Conservation (phyloP, 53 echinoderm and acorn worm genomes). For the Stichopus horrens region DNA sequence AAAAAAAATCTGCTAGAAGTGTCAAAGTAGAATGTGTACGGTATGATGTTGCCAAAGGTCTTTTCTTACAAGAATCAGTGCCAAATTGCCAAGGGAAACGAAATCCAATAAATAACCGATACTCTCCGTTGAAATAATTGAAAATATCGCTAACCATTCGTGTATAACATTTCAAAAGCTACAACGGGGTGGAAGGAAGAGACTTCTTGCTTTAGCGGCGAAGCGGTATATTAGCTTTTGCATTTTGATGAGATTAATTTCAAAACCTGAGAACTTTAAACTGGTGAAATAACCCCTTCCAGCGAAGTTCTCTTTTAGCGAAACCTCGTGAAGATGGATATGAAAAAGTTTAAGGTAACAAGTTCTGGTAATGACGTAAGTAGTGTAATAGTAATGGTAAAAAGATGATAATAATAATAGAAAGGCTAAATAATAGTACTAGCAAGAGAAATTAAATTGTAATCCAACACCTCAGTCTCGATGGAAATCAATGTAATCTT, state of each 20-base stretch:
- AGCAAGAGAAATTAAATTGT: neutral
- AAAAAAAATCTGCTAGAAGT: neutral
- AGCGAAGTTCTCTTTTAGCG: constrained; percentile 2
- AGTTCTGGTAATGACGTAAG: neutral
- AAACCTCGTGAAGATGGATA: neutral
- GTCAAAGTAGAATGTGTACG: constrained; percentile 12
- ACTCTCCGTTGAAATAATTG: constrained; percentile 12
- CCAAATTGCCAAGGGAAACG: constrained; percentile 13
- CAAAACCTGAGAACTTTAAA: constrained; percentile 17
- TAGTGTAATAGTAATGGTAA: neutral
- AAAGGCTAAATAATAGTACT: neutral
- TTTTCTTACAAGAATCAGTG: constrained; percentile 31
- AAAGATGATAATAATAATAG: no score
- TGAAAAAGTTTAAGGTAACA: constrained; percentile 1
- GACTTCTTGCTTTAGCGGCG: constrained; percentile 4
- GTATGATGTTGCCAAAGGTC: constrained; percentile 35
- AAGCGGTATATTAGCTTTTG: constrained; percentile 35
- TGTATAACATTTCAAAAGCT: constrained; percentile 14
- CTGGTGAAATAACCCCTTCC: neutral
- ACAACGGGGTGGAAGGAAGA: neutral
- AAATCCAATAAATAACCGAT: constrained; percentile 39
- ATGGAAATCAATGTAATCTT: neutral
- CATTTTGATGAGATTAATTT: constrained; percentile 32
- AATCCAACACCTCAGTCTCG: neutral
- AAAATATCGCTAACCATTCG: constrained; percentile 37